Percentiles rank a stretch among this genome's conserved stretches.
These are phyloP conservation scores for Lepilemur ruficaudatus DNA, from an alignment of 2,797 vertebrate species.

Conservation along the genomic window DNA sequence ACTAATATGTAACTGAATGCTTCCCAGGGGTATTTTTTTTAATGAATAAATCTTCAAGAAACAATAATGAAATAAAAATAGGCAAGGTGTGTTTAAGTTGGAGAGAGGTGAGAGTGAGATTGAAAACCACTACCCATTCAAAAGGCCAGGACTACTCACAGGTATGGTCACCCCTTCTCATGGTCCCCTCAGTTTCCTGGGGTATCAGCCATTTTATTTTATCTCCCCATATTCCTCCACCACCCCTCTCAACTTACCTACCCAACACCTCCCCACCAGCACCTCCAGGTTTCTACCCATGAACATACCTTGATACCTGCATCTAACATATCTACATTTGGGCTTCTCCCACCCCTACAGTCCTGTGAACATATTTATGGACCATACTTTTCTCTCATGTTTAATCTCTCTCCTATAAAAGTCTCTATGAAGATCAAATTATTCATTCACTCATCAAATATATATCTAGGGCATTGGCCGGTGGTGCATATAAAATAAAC, in stretches of 20 bases:
- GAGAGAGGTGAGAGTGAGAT: neutral
- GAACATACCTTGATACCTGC: neutral
- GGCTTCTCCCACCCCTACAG: neutral
- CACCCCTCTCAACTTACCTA: neutral
- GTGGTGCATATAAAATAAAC: neutral
- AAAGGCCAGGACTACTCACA: neutral
- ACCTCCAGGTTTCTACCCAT: neutral
- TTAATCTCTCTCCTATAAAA: neutral
- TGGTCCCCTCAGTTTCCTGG: neutral
- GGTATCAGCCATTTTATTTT: neutral
- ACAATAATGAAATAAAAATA: neutral
- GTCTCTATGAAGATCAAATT: neutral
- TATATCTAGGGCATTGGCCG: neutral
- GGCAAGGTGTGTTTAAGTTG: neutral
- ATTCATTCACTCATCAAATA: neutral
- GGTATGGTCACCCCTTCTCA: neutral
- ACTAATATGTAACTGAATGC: neutral
- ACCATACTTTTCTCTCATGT: neutral
- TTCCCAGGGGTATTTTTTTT: neutral
- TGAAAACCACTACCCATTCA: neutral
- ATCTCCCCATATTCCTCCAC: neutral
- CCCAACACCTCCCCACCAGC: neutral
- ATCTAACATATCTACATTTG: neutral
- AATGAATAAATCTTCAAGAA: neutral
- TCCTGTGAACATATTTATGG: neutral